Percentiles rank a stretch among this genome's conserved stretches.
These are phyloP conservation scores for Salvator merianae DNA, from an alignment of 2,113 vertebrate species.

Conservation along the genomic window DNA sequence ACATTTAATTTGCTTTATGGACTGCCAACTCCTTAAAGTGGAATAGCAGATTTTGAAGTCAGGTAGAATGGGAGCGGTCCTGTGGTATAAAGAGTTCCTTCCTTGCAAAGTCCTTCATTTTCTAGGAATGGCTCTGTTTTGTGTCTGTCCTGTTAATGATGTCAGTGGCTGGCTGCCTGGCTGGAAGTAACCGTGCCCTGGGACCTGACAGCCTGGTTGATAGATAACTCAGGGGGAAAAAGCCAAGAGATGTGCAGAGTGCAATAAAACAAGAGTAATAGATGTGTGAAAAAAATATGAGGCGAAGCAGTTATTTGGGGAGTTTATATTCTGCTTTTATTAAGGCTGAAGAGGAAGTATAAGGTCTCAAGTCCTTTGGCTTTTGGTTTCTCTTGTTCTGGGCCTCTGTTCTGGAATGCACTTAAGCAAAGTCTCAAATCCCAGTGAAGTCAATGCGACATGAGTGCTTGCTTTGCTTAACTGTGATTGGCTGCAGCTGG, in stretches of 20 bases:
- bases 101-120: background rate
- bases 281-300: background rate
- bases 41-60: background rate
- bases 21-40: background rate
- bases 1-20: background rate
- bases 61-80: background rate
- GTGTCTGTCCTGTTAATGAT: background rate
- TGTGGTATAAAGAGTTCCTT: background rate
- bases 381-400: background rate
- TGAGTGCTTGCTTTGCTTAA: background rate
- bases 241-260: background rate
- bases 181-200: background rate
- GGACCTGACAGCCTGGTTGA: background rate
- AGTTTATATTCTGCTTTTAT: slow-evolving; percentile 7
- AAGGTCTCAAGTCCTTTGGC: slow-evolving; percentile 11
- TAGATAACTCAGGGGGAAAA: background rate
- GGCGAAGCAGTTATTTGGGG: background rate
- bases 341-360: background rate
- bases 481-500: background rate
- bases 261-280: background rate
- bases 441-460: background rate
- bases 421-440: slow-evolving; percentile 19
- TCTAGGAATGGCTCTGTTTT: background rate
- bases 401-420: slow-evolving; percentile 15
- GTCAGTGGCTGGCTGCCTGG: background rate